Evolutionary conservation across 2,888 invertebrate species (phyloP), one percentile per base, ranked within the genome.

Genomic region (Drosophila mimica): DNA sequence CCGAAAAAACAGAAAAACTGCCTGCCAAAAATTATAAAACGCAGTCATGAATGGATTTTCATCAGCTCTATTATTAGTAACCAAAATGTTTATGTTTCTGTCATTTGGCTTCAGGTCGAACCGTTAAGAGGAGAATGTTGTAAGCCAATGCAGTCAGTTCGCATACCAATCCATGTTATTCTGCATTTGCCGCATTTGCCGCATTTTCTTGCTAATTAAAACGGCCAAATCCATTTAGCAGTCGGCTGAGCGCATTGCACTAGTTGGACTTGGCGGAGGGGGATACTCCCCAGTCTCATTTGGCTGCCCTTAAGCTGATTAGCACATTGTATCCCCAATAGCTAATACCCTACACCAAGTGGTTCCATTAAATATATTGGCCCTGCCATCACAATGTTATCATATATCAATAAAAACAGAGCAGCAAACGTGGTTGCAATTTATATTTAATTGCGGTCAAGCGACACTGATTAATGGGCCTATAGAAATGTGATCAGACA

Each of bases 181-280:
- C 67, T 31, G 65, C 64, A 71, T 83, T 84, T 72, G 72, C 68
- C 73, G 65, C 64, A 71, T 83, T 84, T 72, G 72, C 68, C 73
- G 79, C 84, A 88, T 84, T 89, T 86, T 88, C 79, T 68, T 53
- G 86, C 88, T 89, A 85, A 85, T 85, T 85, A 85, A 89, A 84
- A 74, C 53, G 82, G 70, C 72, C 75, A 85, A 85, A 85, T 85
- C 85, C 85, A 82, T 84, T 85, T 85, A 89, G 90, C 88, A 63
- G 65, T 28, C 52, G 60, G 62, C 66, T 46, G 57, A 65, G 48
- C 48, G 62, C 57, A 49, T 43, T 28, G 49, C 43, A 58, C 57
- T 38, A 58, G 49, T 51, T 48, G n/a, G 28, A 53, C 40, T 9
- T 34, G 53, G 52, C 30, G 8, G 7, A 25, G 25, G 31, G 25